phyloP scores from a whole-genome alignment of 2,113 vertebrate genomes.

The Felis chaus region DNA sequence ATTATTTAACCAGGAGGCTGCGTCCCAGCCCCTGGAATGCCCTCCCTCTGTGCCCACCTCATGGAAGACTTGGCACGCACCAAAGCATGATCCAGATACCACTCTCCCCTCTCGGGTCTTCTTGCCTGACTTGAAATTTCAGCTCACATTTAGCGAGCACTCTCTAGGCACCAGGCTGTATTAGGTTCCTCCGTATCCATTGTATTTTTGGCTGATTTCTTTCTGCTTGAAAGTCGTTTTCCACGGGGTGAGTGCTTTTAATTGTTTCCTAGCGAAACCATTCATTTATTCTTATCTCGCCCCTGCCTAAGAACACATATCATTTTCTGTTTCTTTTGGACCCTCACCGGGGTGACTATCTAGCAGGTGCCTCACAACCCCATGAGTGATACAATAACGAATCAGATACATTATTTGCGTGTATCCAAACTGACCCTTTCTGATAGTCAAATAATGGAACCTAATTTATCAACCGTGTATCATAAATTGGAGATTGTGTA shows the following conservation, averaged over 20 bases:
- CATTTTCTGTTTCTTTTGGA: constrained; percentile 24
- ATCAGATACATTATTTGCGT: background rate
- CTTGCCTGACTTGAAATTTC: background rate
- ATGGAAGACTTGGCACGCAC: accelerated
- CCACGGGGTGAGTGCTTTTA: background rate
- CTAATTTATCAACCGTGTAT: background rate
- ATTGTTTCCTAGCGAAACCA: background rate
- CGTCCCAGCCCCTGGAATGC: background rate
- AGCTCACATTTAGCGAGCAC: background rate
- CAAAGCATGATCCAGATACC: background rate
- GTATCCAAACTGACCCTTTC: background rate
- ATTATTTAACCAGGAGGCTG: background rate
- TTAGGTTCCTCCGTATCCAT: background rate
- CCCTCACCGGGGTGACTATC: background rate
- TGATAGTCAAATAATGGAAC: background rate
- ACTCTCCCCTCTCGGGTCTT: no score
- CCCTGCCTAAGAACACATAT: background rate
- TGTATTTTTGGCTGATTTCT: background rate
- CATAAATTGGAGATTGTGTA: background rate
- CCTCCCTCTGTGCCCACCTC: background rate
- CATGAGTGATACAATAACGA: background rate
- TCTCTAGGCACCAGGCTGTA: background rate
- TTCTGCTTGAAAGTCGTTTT: background rate
- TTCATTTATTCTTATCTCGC: background rate
- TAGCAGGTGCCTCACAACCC: background rate